phyloP scores from a whole-genome alignment of 2,888 invertebrate genomes.

The Acronicta psi region DNA sequence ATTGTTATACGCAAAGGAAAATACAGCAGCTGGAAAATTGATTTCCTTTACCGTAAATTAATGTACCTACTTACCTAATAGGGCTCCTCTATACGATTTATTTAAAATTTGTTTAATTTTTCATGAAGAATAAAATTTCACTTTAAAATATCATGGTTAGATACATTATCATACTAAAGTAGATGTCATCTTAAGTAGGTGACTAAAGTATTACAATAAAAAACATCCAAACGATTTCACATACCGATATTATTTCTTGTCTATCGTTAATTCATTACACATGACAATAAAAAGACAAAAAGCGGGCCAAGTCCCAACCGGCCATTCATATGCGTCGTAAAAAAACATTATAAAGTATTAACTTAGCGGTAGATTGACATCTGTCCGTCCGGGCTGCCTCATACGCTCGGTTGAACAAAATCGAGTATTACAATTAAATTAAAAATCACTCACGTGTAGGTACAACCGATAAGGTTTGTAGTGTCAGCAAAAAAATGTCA shows the following conservation, averaged over 20 bases:
- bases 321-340: conserved; percentile 66
- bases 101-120: conserved; percentile 11
- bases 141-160: conserved; percentile 13
- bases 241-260: conserved; percentile 69
- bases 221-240: conserved; percentile 65
- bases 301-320: conserved; percentile 56
- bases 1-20: conserved; percentile 2
- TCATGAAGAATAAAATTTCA: conserved; percentile 7
- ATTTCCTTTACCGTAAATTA: not conserved
- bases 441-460: conserved; percentile 84
- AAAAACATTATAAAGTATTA: conserved; percentile 55
- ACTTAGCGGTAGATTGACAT: conserved; percentile 81
- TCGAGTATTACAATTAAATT: conserved; percentile 89
- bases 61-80: no score
- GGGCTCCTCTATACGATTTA: no score
- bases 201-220: conserved; percentile 53
- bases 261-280: conserved; percentile 76
- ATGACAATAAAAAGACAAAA: conserved; percentile 78
- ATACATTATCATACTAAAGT: conserved; percentile 18
- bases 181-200: conserved; percentile 37
- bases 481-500: conserved; percentile 64
- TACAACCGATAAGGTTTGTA: conserved; percentile 75
- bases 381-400: conserved; percentile 77
- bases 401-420: conserved; percentile 83
- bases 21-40: not conserved